Conservation (phyloP, 2,113 vertebrate species). For the Meriones unguiculatus region DNA sequence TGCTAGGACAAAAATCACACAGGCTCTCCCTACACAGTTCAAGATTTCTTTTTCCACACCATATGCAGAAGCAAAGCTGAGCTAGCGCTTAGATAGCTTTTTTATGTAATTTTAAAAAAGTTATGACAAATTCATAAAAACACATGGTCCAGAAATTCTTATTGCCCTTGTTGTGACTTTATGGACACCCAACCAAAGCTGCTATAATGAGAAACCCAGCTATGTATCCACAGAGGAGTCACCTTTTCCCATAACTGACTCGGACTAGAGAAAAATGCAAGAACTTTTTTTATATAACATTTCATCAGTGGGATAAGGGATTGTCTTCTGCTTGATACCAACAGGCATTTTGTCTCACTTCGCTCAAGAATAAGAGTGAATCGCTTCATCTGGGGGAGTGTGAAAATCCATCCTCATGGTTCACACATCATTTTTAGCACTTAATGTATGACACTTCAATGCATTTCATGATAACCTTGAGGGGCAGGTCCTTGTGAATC, state of each 20-base stretch:
- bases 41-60: not conserved
- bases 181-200: not conserved
- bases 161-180: not conserved
- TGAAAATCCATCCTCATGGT: not conserved
- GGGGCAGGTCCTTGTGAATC: not conserved
- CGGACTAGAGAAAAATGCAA: not conserved
- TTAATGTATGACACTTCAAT: not conserved
- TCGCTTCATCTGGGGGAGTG: not conserved
- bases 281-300: not conserved
- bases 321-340: not conserved
- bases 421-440: not conserved
- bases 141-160: not conserved
- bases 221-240: not conserved
- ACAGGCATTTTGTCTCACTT: not conserved
- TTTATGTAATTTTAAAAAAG: not conserved
- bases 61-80: not conserved
- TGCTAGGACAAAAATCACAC: too few species aligned
- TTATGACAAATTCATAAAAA: not conserved
- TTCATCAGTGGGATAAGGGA: not conserved
- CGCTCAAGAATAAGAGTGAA: slow-evolving; percentile 1
- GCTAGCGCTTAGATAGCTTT: not conserved
- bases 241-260: not conserved
- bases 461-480: not conserved
- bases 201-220: not conserved
- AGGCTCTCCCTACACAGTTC: not conserved